A percentile compares a stretch with the other conserved stretches of the same genome.
phyloP scores from a whole-genome alignment of 2,113 vertebrate species.

The Scartelaos histophorus region DNA sequence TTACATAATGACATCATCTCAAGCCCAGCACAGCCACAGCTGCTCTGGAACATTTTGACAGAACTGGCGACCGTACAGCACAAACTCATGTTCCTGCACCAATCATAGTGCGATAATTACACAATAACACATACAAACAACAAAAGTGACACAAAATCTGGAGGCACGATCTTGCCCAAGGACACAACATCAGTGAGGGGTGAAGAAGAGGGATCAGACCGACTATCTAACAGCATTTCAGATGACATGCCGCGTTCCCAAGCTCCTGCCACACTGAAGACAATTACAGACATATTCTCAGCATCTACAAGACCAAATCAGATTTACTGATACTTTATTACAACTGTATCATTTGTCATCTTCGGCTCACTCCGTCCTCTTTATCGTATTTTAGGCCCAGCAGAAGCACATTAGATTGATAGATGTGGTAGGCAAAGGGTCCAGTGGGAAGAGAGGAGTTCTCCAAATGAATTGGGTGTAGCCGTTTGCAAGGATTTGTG shows the following conservation, averaged over 20 bases:
- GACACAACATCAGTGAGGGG: background rate
- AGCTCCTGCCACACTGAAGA: background rate
- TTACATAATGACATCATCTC: too few species aligned
- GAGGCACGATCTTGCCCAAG: background rate
- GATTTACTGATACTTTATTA: constrained; percentile 6
- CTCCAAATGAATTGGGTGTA: constrained; percentile 43
- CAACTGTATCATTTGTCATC: constrained; percentile 13
- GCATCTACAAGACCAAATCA: background rate
- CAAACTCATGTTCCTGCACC: too few species aligned
- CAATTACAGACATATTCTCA: background rate
- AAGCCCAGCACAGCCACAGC: too few species aligned
- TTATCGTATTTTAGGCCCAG: constrained; percentile 10
- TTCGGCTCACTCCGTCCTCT: constrained; percentile 11
- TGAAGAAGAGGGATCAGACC: background rate
- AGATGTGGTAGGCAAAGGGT: constrained; percentile 23
- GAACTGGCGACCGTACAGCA: too few species aligned
- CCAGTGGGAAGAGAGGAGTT: constrained; percentile 42
- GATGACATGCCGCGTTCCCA: background rate
- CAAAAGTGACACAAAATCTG: too few species aligned
- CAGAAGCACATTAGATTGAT: constrained; percentile 38
- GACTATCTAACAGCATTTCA: background rate
- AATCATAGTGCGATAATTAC: too few species aligned
- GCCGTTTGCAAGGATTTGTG: constrained; percentile 56
- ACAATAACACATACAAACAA: too few species aligned
- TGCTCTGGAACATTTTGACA: too few species aligned